These are phyloP conservation scores for Drosophila mercatorum DNA, from an alignment of 2,888 invertebrate genomes.

Conservation along the genomic window DNA sequence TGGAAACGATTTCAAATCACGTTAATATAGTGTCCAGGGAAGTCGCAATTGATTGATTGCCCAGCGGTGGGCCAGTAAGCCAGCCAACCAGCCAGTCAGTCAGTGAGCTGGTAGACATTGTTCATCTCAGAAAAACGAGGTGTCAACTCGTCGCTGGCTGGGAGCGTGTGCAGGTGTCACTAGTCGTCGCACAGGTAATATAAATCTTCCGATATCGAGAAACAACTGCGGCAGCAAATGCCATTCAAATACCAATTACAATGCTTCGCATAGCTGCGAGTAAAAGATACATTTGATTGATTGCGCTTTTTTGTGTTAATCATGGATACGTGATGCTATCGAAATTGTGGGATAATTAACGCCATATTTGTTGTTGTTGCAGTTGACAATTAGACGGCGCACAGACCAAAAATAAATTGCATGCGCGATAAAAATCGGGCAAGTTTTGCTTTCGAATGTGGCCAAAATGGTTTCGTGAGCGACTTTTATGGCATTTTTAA, in stretches of 20 bases:
- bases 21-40: constrained; percentile 25
- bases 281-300: constrained; percentile 75
- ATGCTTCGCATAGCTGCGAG: constrained; percentile 67
- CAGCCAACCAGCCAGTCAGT: constrained; percentile 12
- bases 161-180: constrained; percentile 57
- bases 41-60: constrained; percentile 65
- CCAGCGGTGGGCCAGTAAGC: constrained; percentile 48
- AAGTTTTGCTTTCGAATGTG: constrained; percentile 54
- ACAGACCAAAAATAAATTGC: constrained; percentile 62
- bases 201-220: constrained; percentile 61
- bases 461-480: constrained; percentile 49
- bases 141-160: constrained; percentile 35
- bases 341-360: constrained; percentile 78
- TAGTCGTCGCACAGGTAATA: constrained; percentile 36
- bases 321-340: constrained; percentile 79
- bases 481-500: constrained; percentile 66
- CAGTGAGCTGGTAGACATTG: neutral
- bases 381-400: constrained; percentile 49
- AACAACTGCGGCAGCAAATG: constrained; percentile 37
- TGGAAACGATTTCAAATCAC: neutral
- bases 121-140: constrained; percentile 37
- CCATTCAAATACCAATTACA: constrained; percentile 72
- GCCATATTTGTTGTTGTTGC: constrained; percentile 69
- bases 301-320: constrained; percentile 71
- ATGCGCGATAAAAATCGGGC: constrained; percentile 62